Evolutionary conservation across 2,113 vertebrate genomes (phyloP).

Genomic region (Rafetus swinhoei): DNA sequence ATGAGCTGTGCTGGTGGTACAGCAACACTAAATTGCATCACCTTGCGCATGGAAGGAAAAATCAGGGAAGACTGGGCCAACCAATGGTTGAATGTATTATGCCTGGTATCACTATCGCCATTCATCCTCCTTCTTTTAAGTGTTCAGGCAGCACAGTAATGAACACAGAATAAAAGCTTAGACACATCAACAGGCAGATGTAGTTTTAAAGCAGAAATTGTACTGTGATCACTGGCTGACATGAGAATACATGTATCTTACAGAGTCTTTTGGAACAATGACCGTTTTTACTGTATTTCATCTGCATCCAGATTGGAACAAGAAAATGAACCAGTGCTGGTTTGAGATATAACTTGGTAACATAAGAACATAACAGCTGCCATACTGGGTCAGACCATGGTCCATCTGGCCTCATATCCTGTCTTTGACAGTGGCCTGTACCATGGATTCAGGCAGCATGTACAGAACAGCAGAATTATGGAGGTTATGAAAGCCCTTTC

Average conservation of each 20-base stretch:
- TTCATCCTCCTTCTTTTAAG: neutral
- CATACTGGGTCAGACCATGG: neutral
- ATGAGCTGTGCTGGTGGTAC: neutral
- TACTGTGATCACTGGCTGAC: neutral
- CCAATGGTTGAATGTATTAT: accelerated
- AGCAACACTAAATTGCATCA: neutral
- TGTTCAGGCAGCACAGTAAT: neutral
- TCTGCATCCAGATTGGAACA: neutral
- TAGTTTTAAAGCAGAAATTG: neutral
- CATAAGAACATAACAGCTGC: neutral
- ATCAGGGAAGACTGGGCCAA: neutral
- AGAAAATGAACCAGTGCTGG: neutral
- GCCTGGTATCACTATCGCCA: neutral
- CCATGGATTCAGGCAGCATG: neutral
- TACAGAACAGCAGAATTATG: neutral
- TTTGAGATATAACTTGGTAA: neutral
- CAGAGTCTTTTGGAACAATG: neutral
- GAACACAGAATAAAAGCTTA: neutral
- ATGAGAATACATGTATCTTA: neutral
- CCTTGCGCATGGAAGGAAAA: neutral
- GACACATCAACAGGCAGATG: neutral
- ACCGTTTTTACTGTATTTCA: neutral
- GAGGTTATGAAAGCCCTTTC: neutral
- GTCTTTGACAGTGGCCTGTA: neutral
- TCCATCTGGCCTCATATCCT: neutral